Conservation (phyloP, 2,797 vertebrate species). For the Hephaestus fuliginosus region DNA sequence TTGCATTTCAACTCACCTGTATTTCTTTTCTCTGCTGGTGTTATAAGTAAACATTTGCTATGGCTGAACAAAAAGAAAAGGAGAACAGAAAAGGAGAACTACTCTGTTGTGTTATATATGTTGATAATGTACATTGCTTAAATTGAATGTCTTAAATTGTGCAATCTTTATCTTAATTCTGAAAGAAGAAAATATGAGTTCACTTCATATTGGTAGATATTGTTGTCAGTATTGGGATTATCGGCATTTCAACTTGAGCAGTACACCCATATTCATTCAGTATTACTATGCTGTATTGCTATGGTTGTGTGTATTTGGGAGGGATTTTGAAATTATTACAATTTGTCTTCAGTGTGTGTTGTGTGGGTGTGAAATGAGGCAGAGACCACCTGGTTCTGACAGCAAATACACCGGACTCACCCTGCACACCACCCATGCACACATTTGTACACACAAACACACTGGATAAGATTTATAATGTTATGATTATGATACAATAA, state of each 20-base stretch:
- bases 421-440: not conserved
- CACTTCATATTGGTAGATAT: not conserved
- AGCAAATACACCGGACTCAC: not conserved
- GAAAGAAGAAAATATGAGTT: too few species aligned
- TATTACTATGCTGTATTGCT: not conserved
- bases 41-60: too few species aligned
- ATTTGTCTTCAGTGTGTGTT: not conserved
- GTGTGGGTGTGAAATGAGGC: not conserved
- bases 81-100: too few species aligned
- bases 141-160: too few species aligned
- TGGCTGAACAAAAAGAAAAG: too few species aligned
- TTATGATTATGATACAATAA: conserved; percentile 1
- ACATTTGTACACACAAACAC: not conserved
- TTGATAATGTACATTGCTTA: too few species aligned
- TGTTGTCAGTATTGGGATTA: not conserved
- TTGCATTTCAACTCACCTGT: too few species aligned
- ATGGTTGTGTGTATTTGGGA: not conserved
- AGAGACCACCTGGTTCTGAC: conserved; percentile 10
- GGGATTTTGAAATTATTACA: conserved; percentile 2
- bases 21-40: too few species aligned
- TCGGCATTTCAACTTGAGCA: not conserved
- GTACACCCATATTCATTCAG: not conserved
- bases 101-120: too few species aligned
- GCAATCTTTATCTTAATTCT: too few species aligned
- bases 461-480: not conserved